Evolutionary conservation across 2,888 invertebrate genomes (phyloP).

Genomic region (Cryptosula pallasiana): DNA sequence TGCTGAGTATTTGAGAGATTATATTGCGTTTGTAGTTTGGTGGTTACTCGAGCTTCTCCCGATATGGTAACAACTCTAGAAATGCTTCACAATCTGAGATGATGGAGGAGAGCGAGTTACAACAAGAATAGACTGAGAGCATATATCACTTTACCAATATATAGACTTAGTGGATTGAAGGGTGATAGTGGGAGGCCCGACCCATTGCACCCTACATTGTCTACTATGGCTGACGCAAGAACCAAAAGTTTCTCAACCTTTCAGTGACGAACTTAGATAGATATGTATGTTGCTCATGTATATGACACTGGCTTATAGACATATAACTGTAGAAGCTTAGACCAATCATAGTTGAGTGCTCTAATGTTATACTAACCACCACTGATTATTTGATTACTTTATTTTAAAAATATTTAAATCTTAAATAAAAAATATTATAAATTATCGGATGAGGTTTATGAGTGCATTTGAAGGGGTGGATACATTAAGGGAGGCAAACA

Average conservation of each 20-base stretch:
- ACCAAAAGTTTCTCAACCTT: too few relatives aligned
- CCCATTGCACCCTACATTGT: neutral
- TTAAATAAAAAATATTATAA: too few relatives aligned
- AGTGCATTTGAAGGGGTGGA: too few relatives aligned
- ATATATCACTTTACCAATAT: too few relatives aligned
- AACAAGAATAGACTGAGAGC: conserved; percentile 13
- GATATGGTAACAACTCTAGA: neutral
- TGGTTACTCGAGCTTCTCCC: conserved; percentile 20
- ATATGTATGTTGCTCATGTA: too few relatives aligned
- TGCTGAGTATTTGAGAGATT: too few relatives aligned
- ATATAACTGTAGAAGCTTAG: neutral
- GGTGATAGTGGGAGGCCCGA: neutral
- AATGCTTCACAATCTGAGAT: conserved; percentile 15
- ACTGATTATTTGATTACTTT: neutral
- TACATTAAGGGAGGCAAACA: too few relatives aligned
- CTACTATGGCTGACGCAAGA: too few relatives aligned
- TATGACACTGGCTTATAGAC: too few relatives aligned
- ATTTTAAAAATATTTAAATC: neutral
- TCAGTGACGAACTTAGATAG: too few relatives aligned
- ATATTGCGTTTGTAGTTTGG: neutral
- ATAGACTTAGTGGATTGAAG: too few relatives aligned
- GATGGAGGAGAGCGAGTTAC: neutral
- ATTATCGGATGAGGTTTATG: too few relatives aligned
- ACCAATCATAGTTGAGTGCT: neutral
- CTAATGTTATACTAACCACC: neutral